These are phyloP conservation scores for Urocynchramus pylzowi DNA, from an alignment of 2,113 vertebrate species.

Conservation along the genomic window DNA sequence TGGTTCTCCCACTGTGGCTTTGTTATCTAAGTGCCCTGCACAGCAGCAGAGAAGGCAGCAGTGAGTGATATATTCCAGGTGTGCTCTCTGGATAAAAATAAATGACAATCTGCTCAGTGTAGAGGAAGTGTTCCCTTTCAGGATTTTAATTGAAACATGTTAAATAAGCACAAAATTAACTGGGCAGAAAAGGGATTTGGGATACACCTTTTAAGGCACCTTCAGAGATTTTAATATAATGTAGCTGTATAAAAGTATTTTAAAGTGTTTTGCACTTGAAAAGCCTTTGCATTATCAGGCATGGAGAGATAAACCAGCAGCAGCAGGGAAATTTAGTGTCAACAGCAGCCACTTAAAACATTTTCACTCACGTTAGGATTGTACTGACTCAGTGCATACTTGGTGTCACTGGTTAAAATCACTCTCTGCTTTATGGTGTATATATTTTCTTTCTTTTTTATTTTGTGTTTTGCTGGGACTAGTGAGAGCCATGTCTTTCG, in stretches of 20 bases:
- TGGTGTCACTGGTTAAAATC: neutral
- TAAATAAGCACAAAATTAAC: neutral
- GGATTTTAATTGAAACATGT: neutral
- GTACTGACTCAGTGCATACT: neutral
- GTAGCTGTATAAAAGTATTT: neutral
- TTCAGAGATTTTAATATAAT: neutral
- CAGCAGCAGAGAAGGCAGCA: neutral
- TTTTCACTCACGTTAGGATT: neutral
- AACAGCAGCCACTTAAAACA: neutral
- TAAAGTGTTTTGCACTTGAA: neutral
- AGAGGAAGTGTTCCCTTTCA: neutral
- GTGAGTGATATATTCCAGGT: neutral
- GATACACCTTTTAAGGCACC: neutral
- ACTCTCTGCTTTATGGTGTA: neutral
- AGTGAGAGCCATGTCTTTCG: rapidly evolving
- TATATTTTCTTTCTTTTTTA: neutral
- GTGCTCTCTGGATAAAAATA: neutral
- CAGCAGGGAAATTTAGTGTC: neutral
- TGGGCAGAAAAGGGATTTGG: neutral
- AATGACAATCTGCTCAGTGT: neutral
- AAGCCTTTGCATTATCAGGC: neutral
- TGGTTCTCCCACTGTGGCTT: neutral
- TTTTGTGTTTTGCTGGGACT: neutral
- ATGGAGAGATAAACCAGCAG: neutral
- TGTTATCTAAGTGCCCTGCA: neutral